A percentile compares a stretch with the other conserved stretches of the same genome.
phyloP scores from a whole-genome alignment of 2,888 invertebrate species.

The Thelaira solivaga region DNA sequence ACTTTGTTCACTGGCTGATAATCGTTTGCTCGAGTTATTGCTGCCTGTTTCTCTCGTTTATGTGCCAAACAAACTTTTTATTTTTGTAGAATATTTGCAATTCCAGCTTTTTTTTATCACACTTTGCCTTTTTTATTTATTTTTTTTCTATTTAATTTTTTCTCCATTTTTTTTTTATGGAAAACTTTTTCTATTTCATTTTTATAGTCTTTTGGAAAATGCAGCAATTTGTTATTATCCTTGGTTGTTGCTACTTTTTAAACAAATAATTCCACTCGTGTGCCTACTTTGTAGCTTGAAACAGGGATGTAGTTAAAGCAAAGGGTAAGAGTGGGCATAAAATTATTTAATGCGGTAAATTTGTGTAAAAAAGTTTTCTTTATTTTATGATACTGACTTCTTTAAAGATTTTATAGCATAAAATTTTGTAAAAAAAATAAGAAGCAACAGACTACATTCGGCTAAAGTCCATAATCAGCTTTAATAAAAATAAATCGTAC shows the following conservation, averaged over 20 bases:
- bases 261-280: slow-evolving; percentile 44
- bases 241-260: slow-evolving; percentile 18
- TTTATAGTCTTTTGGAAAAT: slow-evolving; percentile 30
- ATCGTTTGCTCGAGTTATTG: slow-evolving; percentile 49
- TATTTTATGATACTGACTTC: too few species aligned
- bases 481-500: too few species aligned
- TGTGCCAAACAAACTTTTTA: slow-evolving; percentile 54
- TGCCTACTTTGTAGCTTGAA: slow-evolving; percentile 45
- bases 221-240: neutral
- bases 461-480: too few species aligned
- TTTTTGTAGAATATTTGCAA: slow-evolving; percentile 25
- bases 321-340: too few species aligned
- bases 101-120: slow-evolving; percentile 9
- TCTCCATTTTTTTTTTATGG: neutral
- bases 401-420: too few species aligned
- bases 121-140: neutral
- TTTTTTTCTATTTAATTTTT: neutral
- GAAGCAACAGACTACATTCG: too few species aligned
- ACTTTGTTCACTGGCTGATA: slow-evolving; percentile 28
- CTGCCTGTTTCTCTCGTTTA: slow-evolving; percentile 51
- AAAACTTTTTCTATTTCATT: slow-evolving; percentile 40
- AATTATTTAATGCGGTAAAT: neutral
- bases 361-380: too few species aligned
- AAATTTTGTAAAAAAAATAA: too few species aligned
- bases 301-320: slow-evolving; percentile 24